Evolutionary conservation across 2,113 vertebrate species (phyloP).

Genomic region (Heptranchias perlo): DNA sequence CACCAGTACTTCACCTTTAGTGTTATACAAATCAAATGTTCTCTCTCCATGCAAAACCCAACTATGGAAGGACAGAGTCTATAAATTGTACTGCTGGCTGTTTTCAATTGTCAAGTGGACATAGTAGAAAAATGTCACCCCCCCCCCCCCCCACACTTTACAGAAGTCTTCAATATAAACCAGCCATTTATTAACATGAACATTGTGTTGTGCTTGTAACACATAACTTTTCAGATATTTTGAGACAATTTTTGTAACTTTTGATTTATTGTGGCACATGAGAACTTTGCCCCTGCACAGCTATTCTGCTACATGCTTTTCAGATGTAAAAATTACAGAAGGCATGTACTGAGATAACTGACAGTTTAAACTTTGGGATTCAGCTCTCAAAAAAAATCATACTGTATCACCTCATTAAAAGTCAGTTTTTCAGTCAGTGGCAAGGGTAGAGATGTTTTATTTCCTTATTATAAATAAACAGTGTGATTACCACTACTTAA

Average conservation of each 20-base stretch:
- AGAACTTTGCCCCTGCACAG: too few relatives aligned
- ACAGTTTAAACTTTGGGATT: background rate
- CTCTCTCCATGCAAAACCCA: too few relatives aligned
- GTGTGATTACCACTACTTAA: background rate
- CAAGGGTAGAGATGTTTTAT: background rate
- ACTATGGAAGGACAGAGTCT: too few relatives aligned
- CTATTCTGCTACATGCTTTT: background rate
- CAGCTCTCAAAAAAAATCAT: background rate
- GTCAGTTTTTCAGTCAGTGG: background rate
- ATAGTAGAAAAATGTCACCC: background rate
- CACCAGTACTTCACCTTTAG: too few relatives aligned
- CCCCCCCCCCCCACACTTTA: too few relatives aligned
- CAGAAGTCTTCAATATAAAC: background rate
- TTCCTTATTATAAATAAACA: background rate
- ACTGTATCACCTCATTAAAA: background rate
- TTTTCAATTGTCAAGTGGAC: too few relatives aligned
- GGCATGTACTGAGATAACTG: background rate
- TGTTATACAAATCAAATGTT: too few relatives aligned
- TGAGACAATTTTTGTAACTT: background rate
- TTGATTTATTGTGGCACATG: background rate
- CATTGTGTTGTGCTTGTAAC: too few relatives aligned
- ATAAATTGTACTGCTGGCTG: too few relatives aligned
- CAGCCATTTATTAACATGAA: background rate
- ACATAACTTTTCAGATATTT: background rate
- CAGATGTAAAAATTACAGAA: background rate